Conservation (phyloP, 2,113 vertebrate genomes). For the Halichoerus grypus region DNA sequence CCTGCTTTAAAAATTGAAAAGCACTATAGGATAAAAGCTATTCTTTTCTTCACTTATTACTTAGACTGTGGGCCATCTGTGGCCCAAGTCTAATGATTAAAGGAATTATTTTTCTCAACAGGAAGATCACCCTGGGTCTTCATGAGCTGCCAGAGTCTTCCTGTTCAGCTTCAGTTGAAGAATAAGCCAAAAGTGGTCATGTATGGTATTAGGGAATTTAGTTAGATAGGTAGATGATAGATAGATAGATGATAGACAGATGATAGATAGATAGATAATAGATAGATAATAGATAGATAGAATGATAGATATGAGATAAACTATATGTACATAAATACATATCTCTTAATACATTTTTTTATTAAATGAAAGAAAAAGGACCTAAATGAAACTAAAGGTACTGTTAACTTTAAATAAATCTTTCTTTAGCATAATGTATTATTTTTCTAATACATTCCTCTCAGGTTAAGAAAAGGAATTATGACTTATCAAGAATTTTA, state of each 20-base stretch:
- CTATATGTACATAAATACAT: neutral
- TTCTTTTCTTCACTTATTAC: neutral
- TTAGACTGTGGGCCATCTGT: neutral
- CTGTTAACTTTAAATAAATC: neutral
- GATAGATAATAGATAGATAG: neutral
- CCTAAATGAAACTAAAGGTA: neutral
- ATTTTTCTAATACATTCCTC: slow-evolving; percentile 1
- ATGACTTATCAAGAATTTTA: neutral
- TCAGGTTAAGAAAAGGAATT: neutral
- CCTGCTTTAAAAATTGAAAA: neutral
- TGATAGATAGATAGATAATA: neutral
- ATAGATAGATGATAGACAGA: too few species aligned
- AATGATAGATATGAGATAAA: neutral
- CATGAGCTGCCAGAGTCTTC: neutral
- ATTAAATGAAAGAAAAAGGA: slow-evolving; percentile 31
- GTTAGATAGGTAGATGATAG: neutral
- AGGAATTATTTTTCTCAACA: neutral
- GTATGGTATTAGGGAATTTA: neutral
- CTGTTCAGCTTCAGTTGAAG: neutral
- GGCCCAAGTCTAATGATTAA: neutral
- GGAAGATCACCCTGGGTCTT: neutral
- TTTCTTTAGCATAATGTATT: neutral
- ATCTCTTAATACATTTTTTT: neutral
- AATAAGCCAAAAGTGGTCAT: neutral
- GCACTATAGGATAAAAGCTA: neutral